phyloP scores from a whole-genome alignment of 1,140 invertebrate genomes.

The Stenopsyche tienmushanensis region DNA sequence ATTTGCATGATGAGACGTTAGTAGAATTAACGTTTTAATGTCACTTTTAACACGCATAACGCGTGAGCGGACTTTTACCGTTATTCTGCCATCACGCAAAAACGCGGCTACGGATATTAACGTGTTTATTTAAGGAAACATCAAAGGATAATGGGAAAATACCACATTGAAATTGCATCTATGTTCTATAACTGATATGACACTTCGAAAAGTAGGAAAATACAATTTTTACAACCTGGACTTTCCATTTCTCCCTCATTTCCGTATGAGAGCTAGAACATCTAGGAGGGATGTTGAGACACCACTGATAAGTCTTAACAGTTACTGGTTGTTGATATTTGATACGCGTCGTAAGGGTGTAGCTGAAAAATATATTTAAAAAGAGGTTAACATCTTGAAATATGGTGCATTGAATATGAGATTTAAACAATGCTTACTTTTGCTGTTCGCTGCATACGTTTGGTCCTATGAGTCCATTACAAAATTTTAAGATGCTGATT shows the following conservation, averaged over 20 bases:
- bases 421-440: constrained; percentile 47
- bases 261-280: constrained; percentile 65
- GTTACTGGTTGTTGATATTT: constrained; percentile 62
- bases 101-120: no score
- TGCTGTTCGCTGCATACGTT: constrained; percentile 55
- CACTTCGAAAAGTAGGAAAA: neutral
- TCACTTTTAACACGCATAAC: no score
- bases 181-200: no score
- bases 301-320: constrained; percentile 68
- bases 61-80: no score
- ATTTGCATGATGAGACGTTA: no score
- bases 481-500: constrained; percentile 40
- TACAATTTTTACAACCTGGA: constrained; percentile 49
- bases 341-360: constrained; percentile 59
- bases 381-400: neutral
- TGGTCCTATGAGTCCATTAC: constrained; percentile 46
- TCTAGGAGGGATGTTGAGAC: constrained; percentile 65
- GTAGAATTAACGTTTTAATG: no score
- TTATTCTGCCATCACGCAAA: no score
- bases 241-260: constrained; percentile 59
- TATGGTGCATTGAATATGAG: neutral
- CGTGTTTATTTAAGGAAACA: no score
- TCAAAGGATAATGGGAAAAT: no score
- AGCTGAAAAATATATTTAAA: constrained; percentile 51
- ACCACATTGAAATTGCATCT: no score